phyloP scores from a whole-genome alignment of 2,888 invertebrate species.

The Pseudococcus jackbeardsleyi region DNA sequence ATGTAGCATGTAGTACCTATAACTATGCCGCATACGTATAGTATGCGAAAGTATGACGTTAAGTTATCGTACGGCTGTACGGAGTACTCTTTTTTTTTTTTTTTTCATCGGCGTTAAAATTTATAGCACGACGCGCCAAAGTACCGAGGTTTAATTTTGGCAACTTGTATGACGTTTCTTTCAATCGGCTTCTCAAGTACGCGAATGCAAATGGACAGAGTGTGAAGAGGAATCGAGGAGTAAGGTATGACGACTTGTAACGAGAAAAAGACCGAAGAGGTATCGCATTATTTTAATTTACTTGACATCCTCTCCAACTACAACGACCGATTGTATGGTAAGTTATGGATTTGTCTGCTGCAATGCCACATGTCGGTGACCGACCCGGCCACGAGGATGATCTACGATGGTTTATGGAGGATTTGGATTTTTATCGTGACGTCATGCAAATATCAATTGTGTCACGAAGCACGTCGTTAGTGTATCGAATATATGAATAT shows the following conservation, averaged over 20 bases:
- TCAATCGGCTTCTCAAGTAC: background rate
- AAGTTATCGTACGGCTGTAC: background rate
- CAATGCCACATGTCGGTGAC: background rate
- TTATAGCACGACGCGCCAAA: conserved; percentile 18
- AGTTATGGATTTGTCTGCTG: background rate
- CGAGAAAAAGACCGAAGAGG: background rate
- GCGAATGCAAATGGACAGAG: background rate
- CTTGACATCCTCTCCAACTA: no score
- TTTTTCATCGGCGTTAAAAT: conserved; percentile 6
- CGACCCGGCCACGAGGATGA: background rate
- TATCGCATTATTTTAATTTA: no score
- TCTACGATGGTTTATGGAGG: background rate
- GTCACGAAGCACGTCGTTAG: no score
- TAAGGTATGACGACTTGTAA: background rate
- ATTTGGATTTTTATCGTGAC: no score
- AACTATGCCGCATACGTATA: no score
- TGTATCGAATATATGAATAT: no score
- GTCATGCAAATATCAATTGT: no score
- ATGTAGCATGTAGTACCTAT: background rate
- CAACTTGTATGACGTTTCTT: background rate
- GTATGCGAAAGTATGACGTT: background rate
- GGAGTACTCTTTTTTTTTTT: background rate
- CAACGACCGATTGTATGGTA: background rate
- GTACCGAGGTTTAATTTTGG: conserved; percentile 35
- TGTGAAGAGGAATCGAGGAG: background rate